phyloP scores from a whole-genome alignment of 2,797 vertebrate genomes.

The Neopelma chrysocephalum region DNA sequence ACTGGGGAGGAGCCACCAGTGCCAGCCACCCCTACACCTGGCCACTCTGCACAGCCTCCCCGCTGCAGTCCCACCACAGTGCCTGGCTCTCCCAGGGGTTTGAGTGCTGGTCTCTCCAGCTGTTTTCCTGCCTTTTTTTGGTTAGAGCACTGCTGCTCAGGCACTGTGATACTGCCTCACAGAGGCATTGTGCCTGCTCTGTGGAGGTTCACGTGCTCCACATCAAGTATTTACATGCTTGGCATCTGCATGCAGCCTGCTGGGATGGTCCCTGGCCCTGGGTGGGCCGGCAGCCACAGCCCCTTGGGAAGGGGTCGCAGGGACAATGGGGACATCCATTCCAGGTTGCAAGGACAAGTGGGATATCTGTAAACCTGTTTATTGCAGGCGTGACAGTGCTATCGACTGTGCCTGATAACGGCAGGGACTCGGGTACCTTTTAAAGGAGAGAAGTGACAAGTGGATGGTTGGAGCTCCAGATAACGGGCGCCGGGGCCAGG shows the following conservation, averaged over 20 bases:
- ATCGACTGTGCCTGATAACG: not conserved
- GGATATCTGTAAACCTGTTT: not conserved
- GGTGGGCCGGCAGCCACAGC: not conserved
- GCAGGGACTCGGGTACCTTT: not conserved
- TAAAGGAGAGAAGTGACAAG: slow-evolving; percentile 17
- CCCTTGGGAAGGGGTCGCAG: rapidly evolving
- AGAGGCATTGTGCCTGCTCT: rapidly evolving
- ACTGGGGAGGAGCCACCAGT: rapidly evolving
- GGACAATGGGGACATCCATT: not conserved
- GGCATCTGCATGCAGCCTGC: rapidly evolving
- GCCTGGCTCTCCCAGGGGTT: rapidly evolving
- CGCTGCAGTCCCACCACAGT: rapidly evolving
- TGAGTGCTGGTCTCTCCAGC: not conserved
- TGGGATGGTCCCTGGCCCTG: rapidly evolving
- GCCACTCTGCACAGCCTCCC: rapidly evolving
- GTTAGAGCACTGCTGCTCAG: not conserved
- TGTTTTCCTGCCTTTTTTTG: not conserved
- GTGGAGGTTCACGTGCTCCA: rapidly evolving
- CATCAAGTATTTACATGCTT: not conserved
- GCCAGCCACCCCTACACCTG: rapidly evolving
- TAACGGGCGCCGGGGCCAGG: not conserved
- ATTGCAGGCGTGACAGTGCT: not conserved
- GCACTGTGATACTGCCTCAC: rapidly evolving
- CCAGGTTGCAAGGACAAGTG: slow-evolving; percentile 8
- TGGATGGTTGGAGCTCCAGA: not conserved